phyloP scores from a whole-genome alignment of 2,113 vertebrate genomes.

The Silurus glanis region DNA sequence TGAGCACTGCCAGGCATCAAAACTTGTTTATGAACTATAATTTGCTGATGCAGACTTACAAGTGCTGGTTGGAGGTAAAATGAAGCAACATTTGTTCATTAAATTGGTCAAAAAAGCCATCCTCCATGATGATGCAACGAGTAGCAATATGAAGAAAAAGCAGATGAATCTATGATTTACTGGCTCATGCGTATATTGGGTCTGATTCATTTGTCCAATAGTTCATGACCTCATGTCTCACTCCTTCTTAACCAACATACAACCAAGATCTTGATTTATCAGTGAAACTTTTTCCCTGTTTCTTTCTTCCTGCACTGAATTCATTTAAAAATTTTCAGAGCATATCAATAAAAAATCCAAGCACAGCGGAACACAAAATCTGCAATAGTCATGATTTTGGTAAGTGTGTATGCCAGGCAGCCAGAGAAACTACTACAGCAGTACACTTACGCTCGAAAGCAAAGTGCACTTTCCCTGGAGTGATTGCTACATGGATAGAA shows the following conservation, averaged over 20 bases:
- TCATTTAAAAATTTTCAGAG: neutral
- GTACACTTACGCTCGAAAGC: conserved; percentile 34
- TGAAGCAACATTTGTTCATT: conserved; percentile 7
- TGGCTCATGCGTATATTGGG: neutral
- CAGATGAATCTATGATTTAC: conserved; percentile 19
- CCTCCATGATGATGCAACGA: conserved; percentile 21
- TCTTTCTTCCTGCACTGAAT: neutral
- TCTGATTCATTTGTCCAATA: conserved; percentile 1
- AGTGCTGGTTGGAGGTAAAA: conserved; percentile 1
- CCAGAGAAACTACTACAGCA: neutral
- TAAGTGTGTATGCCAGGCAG: neutral
- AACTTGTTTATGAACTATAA: conserved; percentile 15
- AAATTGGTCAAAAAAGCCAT: neutral
- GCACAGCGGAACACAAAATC: neutral
- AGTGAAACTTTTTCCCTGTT: neutral
- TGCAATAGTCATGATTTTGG: conserved; percentile 42
- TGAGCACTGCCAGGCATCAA: neutral
- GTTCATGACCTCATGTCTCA: neutral
- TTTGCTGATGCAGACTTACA: conserved; percentile 10
- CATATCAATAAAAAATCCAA: neutral
- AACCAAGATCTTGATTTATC: neutral
- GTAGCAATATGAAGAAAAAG: conserved; percentile 12
- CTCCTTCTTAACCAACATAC: neutral
- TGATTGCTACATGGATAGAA: conserved; percentile 58
- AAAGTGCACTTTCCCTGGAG: conserved; percentile 55